Evolutionary conservation across 2,888 invertebrate genomes (phyloP), one percentile per base, ranked within the genome.

Genomic region (Orgyia antiqua): DNA sequence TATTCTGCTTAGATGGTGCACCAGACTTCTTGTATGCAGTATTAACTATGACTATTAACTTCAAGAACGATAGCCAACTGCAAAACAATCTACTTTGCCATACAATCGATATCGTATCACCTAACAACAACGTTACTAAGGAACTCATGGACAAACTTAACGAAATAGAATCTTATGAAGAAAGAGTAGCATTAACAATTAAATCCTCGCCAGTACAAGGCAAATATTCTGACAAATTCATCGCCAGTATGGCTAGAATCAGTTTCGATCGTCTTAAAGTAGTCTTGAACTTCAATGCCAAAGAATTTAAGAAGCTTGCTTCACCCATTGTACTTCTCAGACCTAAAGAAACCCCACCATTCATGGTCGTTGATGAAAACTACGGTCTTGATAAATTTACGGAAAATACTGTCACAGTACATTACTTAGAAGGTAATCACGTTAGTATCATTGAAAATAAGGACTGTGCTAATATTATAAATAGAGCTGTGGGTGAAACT

Each of bases 1-100:
- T 94, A 1, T 82, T 93, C 52, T 88, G 95, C 8, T 86, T 98
- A 27, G 98, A 98, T 65, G 96, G 97, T 8, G 88, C 93, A 0
- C 95, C 94, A 0, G 89, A 90, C 18, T 90, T 91, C 58, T 75
- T 94, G 10, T 89, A 90, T 58, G 77, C 84, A 0, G 51, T 90
- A 0, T 56, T 89, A 1, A 76, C 82, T 1, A 76, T 87, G 60
- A 79, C 88, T 2, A 56, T 89, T 7, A 64, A 64, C 18, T 65
- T 70, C 12, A 75, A 72, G 31, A 78, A 75, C 27, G 87, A 89
- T 17, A 43, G 60, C 0, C 79, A 88, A 33, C 68, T 90, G 0
- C 89, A 92, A 53, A 88, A 88, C 52, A 88, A 78, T 39, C 57
- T 92, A 1, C 60, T 93, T 7, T 75, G 88, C 26, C 87, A 88